Evolutionary conservation across 2,888 invertebrate species (phyloP).

Genomic region (Prosopocoilus inquinatus): DNA sequence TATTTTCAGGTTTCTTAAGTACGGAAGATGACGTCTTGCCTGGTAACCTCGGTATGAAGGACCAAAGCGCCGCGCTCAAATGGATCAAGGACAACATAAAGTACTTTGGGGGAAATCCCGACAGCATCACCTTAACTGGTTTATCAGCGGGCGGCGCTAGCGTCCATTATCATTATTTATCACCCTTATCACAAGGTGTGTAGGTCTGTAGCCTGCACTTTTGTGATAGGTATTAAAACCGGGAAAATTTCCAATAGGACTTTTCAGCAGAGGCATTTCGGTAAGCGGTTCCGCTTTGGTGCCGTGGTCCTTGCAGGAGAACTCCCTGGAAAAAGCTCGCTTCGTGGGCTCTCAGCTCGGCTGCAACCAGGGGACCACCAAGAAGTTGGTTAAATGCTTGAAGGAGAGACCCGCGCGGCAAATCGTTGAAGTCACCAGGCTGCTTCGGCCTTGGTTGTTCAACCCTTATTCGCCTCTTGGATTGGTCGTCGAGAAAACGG

Average conservation of each 20-base stretch:
- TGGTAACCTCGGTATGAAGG: conserved; percentile 69
- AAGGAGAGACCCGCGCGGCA: conserved; percentile 57
- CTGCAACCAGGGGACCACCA: conserved; percentile 55
- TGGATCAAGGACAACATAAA: conserved; percentile 67
- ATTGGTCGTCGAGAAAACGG: conserved; percentile 59
- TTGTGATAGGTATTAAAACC: no score
- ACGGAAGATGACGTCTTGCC: conserved; percentile 65
- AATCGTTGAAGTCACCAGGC: conserved; percentile 53
- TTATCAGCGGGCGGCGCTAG: conserved; percentile 69
- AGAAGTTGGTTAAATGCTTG: conserved; percentile 61
- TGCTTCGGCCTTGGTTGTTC: conserved; percentile 16
- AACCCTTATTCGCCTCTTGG: conserved; percentile 67
- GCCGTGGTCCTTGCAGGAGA: conserved; percentile 53
- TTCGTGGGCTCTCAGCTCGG: conserved; percentile 59
- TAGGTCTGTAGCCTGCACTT: background rate
- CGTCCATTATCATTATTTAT: conserved; percentile 67
- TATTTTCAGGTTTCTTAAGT: conserved; percentile 62
- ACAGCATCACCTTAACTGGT: conserved; percentile 63
- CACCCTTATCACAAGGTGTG: conserved; percentile 57
- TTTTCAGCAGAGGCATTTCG: conserved; percentile 61
- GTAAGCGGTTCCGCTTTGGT: conserved; percentile 66
- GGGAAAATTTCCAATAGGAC: conserved; percentile 40
- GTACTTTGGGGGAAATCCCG: conserved; percentile 66
- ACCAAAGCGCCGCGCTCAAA: conserved; percentile 64
- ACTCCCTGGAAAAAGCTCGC: conserved; percentile 57